Evolutionary conservation across 2,888 invertebrate genomes (phyloP).

Genomic region (Tuberolachnus salignus): DNA sequence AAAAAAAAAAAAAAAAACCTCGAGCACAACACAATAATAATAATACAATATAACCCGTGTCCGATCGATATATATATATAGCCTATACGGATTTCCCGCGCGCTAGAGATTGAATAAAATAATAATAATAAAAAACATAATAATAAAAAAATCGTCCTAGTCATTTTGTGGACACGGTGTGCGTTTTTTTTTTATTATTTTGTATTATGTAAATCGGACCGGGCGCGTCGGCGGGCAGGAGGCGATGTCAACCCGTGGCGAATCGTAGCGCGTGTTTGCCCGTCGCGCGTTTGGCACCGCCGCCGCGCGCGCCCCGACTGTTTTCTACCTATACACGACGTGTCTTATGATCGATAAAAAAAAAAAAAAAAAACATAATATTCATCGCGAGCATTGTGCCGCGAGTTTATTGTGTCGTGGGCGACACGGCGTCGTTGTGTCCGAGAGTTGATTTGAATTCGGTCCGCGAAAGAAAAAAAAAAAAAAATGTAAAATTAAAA

Average conservation of each 20-base stretch:
- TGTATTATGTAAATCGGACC: constrained; percentile 39
- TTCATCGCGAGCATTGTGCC: too few species aligned
- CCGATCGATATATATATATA: constrained; percentile 43
- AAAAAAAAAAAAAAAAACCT: background rate
- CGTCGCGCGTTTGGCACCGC: constrained; percentile 28
- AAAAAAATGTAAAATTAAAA: constrained; percentile 7
- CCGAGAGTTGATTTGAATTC: constrained; percentile 19
- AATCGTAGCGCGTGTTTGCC: constrained; percentile 52
- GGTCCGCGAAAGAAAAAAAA: background rate
- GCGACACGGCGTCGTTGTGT: constrained; percentile 4
- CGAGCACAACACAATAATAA: background rate
- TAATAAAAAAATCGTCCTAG: constrained; percentile 38
- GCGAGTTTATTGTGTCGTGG: too few species aligned
- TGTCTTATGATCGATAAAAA: too few species aligned
- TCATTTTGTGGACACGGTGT: constrained; percentile 50
- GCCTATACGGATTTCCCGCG: constrained; percentile 34
- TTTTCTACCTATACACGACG: background rate
- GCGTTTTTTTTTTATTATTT: constrained; percentile 31
- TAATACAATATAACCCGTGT: constrained; percentile 42
- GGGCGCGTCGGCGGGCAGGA: constrained; percentile 32
- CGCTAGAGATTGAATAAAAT: constrained; percentile 38
- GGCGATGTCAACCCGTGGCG: constrained; percentile 48
- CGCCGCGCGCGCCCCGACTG: background rate
- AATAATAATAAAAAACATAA: constrained; percentile 1
- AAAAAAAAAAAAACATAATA: too few species aligned